Percentiles rank a stretch among this genome's conserved stretches.
These are phyloP conservation scores for Calameuta pallipes DNA, from an alignment of 2,888 invertebrate species.

Conservation along the genomic window DNA sequence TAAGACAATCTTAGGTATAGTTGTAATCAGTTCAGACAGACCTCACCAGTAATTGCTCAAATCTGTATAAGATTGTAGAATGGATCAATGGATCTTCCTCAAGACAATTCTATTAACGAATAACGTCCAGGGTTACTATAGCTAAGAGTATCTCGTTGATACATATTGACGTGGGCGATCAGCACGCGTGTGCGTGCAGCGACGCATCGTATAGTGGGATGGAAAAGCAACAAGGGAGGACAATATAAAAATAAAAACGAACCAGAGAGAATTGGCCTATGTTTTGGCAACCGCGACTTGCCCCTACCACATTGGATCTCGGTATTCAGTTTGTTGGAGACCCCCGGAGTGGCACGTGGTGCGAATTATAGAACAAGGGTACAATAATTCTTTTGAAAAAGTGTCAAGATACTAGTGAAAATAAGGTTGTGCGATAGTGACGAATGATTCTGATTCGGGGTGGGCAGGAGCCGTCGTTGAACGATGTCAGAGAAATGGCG, in stretches of 20 bases:
- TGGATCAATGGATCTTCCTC: neutral
- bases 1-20: neutral
- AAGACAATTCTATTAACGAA: neutral
- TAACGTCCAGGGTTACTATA: neutral
- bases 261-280: conserved; percentile 19
- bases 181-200: conserved; percentile 1
- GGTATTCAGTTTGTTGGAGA: conserved; percentile 20
- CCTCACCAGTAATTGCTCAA: neutral
- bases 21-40: neutral
- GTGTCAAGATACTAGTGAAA: neutral
- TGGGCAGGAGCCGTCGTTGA: neutral
- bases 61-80: neutral
- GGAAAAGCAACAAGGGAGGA: conserved; percentile 23
- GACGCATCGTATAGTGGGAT: conserved; percentile 5
- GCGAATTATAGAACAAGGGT: neutral
- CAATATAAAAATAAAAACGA: conserved; percentile 25
- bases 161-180: neutral
- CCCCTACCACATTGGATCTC: conserved; percentile 10
- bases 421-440: neutral
- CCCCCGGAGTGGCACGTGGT: neutral
- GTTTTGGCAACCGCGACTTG: conserved; percentile 17
- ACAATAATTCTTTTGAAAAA: neutral
- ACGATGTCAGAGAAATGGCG: neutral
- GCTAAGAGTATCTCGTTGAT: neutral
- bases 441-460: neutral